These are phyloP conservation scores for Bombus confusus DNA, from an alignment of 1,140 invertebrate genomes.

Conservation along the genomic window DNA sequence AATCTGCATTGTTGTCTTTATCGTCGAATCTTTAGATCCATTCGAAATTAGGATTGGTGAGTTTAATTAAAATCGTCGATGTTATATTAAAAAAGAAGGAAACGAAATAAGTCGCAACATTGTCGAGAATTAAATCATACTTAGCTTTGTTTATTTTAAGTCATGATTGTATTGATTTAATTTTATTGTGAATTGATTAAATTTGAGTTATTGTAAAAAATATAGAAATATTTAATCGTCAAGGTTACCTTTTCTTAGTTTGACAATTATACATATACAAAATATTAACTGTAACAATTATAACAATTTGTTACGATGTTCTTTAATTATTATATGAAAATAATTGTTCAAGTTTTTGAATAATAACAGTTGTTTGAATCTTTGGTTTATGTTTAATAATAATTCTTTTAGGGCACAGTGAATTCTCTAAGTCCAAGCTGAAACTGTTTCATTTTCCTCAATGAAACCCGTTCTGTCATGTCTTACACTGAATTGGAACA, in stretches of 20 bases:
- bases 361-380: not conserved
- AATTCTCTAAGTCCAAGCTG: slow-evolving; percentile 30
- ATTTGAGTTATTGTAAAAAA: not conserved
- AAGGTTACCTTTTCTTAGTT: slow-evolving; percentile 11
- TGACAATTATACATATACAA: not conserved
- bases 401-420: slow-evolving; percentile 34
- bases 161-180: not conserved
- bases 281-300: not conserved
- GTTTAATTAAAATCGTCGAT: not conserved
- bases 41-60: not conserved
- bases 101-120: not conserved
- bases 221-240: not conserved
- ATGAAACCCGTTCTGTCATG: slow-evolving; percentile 85
- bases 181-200: not conserved
- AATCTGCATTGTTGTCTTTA: not conserved
- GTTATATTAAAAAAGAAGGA: not conserved
- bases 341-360: not conserved
- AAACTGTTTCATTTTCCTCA: slow-evolving; percentile 69
- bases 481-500: slow-evolving; percentile 95
- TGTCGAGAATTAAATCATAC: not conserved
- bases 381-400: not conserved
- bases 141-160: not conserved
- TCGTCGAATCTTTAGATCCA: not conserved
- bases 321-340: not conserved
- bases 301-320: not conserved